These are phyloP conservation scores for Deilephila porcellus DNA, from an alignment of 2,888 invertebrate genomes.

Conservation along the genomic window DNA sequence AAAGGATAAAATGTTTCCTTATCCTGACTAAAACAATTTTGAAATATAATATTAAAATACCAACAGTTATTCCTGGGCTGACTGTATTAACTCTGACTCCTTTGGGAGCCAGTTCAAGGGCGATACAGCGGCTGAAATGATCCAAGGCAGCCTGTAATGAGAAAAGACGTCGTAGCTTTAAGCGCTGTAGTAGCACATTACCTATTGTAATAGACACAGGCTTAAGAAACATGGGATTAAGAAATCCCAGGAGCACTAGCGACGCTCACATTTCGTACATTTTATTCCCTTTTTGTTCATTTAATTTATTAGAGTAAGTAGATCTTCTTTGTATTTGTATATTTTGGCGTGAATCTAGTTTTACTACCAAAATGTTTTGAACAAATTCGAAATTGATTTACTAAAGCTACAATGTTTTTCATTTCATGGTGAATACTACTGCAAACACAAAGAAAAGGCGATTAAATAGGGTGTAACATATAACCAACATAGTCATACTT, in stretches of 20 bases:
- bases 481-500: too few species aligned
- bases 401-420: too few species aligned
- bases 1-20: not conserved
- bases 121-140: conserved; percentile 7
- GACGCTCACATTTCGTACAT: not conserved
- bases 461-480: too few species aligned
- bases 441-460: too few species aligned
- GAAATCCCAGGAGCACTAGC: not conserved
- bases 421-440: too few species aligned
- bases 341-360: too few species aligned
- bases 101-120: conserved; percentile 8
- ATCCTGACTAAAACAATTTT: not conserved
- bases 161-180: conserved; percentile 18
- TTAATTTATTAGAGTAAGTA: not conserved
- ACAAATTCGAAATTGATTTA: too few species aligned
- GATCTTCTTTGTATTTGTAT: not conserved
- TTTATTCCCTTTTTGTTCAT: not conserved
- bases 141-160: conserved; percentile 17
- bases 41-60: conserved; percentile 8
- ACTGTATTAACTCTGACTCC: conserved; percentile 24
- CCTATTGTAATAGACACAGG: conserved; percentile 7
- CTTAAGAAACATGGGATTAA: conserved; percentile 5
- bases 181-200: conserved; percentile 7
- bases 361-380: too few species aligned
- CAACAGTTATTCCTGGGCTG: conserved; percentile 20